These are phyloP conservation scores for Cassiopea xamachana DNA, from an alignment of 30 jellyfish, hydroid and myxozoan species.

Conservation along the genomic window DNA sequence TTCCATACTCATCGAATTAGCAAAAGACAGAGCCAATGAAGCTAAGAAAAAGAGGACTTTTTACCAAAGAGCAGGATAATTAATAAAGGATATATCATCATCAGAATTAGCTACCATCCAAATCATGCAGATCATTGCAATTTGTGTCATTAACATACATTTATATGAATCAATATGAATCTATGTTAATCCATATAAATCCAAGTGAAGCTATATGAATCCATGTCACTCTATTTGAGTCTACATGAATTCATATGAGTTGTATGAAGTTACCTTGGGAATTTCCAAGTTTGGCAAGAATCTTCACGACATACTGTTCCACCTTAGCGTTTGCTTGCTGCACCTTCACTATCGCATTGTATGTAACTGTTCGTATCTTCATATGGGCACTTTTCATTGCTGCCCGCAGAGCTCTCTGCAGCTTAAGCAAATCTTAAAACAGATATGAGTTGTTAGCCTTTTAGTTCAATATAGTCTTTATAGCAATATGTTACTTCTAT, in stretches of 20 bases:
- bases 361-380: constrained; percentile 3
- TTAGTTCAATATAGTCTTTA: background rate
- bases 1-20: constrained; percentile 11
- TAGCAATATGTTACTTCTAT: too few relatives aligned
- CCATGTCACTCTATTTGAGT: too few relatives aligned
- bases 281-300: constrained; percentile 9
- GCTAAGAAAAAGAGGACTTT: background rate
- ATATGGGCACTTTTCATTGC: constrained; percentile 13
- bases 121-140: too few relatives aligned
- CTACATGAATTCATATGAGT: background rate
- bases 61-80: background rate
- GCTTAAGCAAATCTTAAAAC: background rate
- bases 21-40: constrained; percentile 24
- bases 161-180: too few relatives aligned
- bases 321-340: constrained; percentile 15
- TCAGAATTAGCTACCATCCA: too few relatives aligned
- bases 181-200: too few relatives aligned
- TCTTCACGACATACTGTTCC: constrained; percentile 5
- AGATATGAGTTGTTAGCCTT: background rate
- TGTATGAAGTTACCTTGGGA: constrained; percentile 1
- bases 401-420: background rate
- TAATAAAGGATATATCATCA: too few relatives aligned
- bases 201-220: too few relatives aligned
- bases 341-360: constrained; percentile 3
- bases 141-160: too few relatives aligned